A percentile compares a stretch with the other conserved stretches of the same genome.
Conservation (phyloP, 2,888 invertebrate species). For the Brassicogethes aeneus region DNA sequence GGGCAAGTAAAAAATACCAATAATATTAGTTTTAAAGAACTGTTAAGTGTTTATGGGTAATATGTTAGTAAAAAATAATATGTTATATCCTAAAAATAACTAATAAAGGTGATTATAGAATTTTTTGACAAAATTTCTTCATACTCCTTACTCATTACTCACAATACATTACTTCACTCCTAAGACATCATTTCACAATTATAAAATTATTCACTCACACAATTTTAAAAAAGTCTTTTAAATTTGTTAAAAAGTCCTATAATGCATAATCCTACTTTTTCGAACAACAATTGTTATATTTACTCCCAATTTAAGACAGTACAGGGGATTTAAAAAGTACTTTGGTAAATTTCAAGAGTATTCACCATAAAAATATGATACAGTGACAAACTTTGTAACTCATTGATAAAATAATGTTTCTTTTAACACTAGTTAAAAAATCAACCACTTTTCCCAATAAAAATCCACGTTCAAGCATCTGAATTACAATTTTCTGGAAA, state of each 20-base stretch:
- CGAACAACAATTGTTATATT: conserved; percentile 9
- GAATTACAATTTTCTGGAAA: too few species aligned
- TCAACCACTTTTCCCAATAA: too few species aligned
- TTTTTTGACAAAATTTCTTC: conserved; percentile 17
- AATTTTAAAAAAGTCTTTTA: conserved; percentile 37
- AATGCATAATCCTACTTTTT: conserved; percentile 9
- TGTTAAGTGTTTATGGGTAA: too few species aligned
- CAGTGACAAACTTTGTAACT: too few species aligned
- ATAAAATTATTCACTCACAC: conserved; percentile 29
- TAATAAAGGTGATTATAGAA: conserved; percentile 19
- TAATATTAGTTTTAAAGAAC: too few species aligned
- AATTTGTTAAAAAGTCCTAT: conserved; percentile 37
- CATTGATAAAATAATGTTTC: too few species aligned
- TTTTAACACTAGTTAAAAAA: too few species aligned
- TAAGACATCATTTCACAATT: too few species aligned
- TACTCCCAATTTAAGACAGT: conserved; percentile 5
- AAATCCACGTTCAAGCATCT: too few species aligned
- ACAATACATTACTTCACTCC: conserved; percentile 10
- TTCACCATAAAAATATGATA: too few species aligned
- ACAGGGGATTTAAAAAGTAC: not conserved
- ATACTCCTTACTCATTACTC: conserved; percentile 9
- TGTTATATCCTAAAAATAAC: conserved; percentile 16
- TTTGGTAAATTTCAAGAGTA: too few species aligned
- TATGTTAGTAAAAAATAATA: conserved; percentile 14
- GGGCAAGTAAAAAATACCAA: too few species aligned